Conservation (phyloP, 1,140 invertebrate species). For the Drosophila ficusphila region DNA sequence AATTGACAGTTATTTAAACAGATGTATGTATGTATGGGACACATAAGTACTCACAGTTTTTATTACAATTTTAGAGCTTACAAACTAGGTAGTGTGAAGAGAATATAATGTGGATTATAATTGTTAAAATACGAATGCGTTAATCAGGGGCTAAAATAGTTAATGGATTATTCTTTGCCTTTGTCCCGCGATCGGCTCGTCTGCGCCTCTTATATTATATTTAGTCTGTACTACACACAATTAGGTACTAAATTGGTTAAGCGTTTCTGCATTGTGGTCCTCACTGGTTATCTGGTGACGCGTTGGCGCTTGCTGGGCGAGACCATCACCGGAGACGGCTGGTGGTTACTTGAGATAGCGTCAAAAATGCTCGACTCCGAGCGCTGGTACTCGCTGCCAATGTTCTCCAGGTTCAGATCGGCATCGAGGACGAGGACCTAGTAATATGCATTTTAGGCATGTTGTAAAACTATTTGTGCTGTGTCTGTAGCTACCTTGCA, state of each 20-base stretch:
- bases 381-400: slow-evolving; percentile 87
- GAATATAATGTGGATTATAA: slow-evolving; percentile 53
- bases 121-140: slow-evolving; percentile 32
- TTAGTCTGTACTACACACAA: slow-evolving; percentile 22
- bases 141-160: not conserved
- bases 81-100: slow-evolving; percentile 21
- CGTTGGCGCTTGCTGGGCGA: slow-evolving; percentile 70
- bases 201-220: slow-evolving; percentile 12
- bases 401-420: slow-evolving; percentile 87
- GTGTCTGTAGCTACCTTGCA: slow-evolving; percentile 85
- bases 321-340: slow-evolving; percentile 54
- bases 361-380: slow-evolving; percentile 85
- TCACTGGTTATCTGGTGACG: slow-evolving; percentile 46
- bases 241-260: not conserved
- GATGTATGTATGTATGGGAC: too few relatives aligned
- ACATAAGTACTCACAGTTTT: slow-evolving; percentile 17
- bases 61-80: slow-evolving; percentile 54
- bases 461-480: slow-evolving; percentile 20
- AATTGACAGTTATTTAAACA: not conserved
- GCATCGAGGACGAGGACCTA: slow-evolving; percentile 87
- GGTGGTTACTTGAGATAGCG: slow-evolving; percentile 55
- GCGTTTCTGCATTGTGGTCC: not conserved
- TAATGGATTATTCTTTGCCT: slow-evolving; percentile 3
- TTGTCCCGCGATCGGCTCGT: slow-evolving; percentile 20
- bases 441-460: not conserved